Evolutionary conservation across 2,113 vertebrate genomes (phyloP).

Genomic region (Pseudonaja textilis): DNA sequence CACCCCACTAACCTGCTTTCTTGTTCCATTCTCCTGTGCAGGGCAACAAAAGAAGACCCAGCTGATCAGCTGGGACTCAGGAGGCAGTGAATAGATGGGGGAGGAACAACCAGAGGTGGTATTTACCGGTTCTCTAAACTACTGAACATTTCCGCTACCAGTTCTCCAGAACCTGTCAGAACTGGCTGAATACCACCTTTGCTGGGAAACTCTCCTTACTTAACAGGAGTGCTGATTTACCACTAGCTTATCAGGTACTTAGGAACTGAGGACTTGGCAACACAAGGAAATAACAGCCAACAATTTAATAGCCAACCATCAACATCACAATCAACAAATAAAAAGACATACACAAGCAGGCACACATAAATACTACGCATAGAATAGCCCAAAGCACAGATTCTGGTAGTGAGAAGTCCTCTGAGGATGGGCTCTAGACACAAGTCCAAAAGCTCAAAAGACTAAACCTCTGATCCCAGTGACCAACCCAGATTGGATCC

Average conservation of each 20-base stretch:
- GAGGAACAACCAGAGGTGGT: no score
- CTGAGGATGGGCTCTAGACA: neutral
- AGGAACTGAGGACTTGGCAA: neutral
- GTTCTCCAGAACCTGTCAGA: no score
- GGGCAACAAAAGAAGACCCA: no score
- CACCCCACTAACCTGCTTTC: no score
- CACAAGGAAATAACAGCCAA: neutral
- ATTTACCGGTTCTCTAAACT: no score
- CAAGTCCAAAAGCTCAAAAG: neutral
- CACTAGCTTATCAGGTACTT: neutral
- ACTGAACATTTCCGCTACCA: no score
- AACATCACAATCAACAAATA: neutral
- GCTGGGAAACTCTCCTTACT: neutral
- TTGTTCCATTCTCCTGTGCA: no score
- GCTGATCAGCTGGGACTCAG: no score
- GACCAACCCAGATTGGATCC: neutral
- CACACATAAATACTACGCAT: neutral
- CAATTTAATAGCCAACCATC: neutral
- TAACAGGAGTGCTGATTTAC: neutral
- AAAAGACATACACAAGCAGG: neutral
- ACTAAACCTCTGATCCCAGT: neutral
- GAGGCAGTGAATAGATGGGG: no score
- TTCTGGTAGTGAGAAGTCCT: neutral
- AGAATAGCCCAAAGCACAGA: neutral
- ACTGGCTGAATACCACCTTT: no score